Conservation (phyloP, 2,113 vertebrate genomes). For the Podilymbus podiceps region DNA sequence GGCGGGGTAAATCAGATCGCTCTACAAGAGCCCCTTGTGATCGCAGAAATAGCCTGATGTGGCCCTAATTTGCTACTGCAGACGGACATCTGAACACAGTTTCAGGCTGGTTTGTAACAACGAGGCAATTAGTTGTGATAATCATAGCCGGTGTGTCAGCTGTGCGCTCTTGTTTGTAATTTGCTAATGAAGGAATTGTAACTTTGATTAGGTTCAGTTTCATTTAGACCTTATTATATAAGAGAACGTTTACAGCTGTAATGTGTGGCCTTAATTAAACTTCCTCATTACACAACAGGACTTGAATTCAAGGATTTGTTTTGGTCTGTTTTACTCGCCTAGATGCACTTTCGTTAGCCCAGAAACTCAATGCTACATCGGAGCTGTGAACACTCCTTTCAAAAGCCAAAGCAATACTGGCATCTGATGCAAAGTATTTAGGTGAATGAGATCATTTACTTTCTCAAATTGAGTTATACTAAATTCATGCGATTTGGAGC, state of each 20-base stretch:
- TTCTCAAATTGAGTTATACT: not conserved
- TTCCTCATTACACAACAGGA: constrained; percentile 79
- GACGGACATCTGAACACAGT: constrained; percentile 80
- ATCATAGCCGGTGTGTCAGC: constrained; percentile 85
- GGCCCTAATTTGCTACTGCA: constrained; percentile 80
- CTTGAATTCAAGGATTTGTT: constrained; percentile 73
- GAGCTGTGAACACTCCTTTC: not conserved
- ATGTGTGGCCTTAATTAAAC: constrained; percentile 85
- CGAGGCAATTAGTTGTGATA: constrained; percentile 93
- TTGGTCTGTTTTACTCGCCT: constrained; percentile 69
- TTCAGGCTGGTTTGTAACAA: constrained; percentile 80
- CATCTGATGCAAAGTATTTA: not conserved
- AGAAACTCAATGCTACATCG: not conserved
- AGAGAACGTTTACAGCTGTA: constrained; percentile 83
- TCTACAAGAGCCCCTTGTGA: constrained; percentile 81
- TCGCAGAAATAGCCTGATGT: constrained; percentile 75
- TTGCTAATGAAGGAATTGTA: constrained; percentile 96
- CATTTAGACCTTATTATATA: constrained; percentile 86
- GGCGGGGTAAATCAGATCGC: constrained; percentile 69
- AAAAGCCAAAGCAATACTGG: not conserved
- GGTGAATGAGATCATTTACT: not conserved
- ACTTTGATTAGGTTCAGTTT: constrained; percentile 91
- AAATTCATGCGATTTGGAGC: not conserved
- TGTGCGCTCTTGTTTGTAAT: constrained; percentile 91
- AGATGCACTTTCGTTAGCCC: constrained; percentile 69